These are phyloP conservation scores for Cheirogaleus major DNA, from an alignment of 2,797 vertebrate genomes.

Conservation along the genomic window DNA sequence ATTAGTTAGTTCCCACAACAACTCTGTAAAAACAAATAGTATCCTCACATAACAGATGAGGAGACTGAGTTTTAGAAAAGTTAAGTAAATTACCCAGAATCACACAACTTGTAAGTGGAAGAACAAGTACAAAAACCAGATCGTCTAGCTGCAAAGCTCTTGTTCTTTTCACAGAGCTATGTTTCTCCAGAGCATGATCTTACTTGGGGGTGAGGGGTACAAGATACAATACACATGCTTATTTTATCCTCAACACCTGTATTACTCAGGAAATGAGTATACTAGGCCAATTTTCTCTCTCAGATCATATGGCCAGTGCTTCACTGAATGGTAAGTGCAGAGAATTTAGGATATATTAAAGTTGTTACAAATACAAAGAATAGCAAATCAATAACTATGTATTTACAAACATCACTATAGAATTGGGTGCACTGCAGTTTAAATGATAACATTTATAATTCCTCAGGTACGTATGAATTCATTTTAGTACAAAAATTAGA, in stretches of 20 bases:
- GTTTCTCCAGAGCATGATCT: not conserved
- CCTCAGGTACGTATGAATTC: not conserved
- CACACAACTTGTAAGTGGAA: not conserved
- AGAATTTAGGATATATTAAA: not conserved
- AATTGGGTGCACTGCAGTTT: not conserved
- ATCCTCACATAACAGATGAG: not conserved
- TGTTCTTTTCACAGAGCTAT: not conserved
- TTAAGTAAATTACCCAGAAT: not conserved
- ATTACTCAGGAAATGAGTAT: not conserved
- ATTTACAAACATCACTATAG: not conserved
- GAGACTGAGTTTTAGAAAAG: not conserved
- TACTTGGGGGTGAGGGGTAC: not conserved
- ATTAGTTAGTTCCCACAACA: not conserved
- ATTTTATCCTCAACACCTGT: not conserved
- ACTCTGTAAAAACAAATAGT: not conserved
- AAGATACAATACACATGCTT: not conserved
- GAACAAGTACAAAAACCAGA: not conserved
- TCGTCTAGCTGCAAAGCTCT: not conserved
- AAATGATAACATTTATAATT: slow-evolving; percentile 1
- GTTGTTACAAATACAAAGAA: not conserved
- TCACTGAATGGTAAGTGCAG: not conserved
- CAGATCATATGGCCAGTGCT: not conserved
- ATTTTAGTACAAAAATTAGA: slow-evolving; percentile 20
- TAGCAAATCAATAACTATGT: not conserved
- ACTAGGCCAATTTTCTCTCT: not conserved